A percentile compares a stretch with the other conserved stretches of the same genome.
phyloP scores from a whole-genome alignment of 2,888 invertebrate species.

The Microctonus hyperodae region DNA sequence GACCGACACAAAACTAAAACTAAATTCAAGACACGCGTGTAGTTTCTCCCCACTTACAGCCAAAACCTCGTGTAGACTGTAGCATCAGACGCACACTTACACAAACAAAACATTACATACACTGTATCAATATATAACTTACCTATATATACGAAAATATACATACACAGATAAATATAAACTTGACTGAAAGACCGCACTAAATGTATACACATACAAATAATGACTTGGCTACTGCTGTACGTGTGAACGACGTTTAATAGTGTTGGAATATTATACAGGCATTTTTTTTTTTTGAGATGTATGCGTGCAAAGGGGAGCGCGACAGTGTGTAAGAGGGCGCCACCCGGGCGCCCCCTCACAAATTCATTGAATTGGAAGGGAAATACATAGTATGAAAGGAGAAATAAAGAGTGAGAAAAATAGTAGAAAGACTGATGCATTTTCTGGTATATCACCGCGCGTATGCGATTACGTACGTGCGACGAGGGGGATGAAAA shows the following conservation, averaged over 20 bases:
- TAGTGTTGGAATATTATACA: neutral
- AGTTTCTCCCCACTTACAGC: conserved; percentile 47
- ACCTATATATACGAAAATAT: conserved; percentile 7
- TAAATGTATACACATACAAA: neutral
- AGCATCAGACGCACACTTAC: conserved; percentile 31
- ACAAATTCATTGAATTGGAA: conserved; percentile 16
- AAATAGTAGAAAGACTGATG: conserved; percentile 25
- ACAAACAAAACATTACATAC: conserved; percentile 15
- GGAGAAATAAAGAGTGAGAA: neutral
- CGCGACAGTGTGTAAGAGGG: conserved; percentile 1
- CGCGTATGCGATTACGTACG: conserved; percentile 34
- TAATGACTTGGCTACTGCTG: neutral
- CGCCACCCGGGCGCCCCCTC: conserved; percentile 8
- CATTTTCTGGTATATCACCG: conserved; percentile 39
- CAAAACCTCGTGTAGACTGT: conserved; percentile 36
- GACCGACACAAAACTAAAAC: conserved; percentile 58
- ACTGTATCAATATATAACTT: conserved; percentile 22
- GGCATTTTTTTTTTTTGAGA: neutral
- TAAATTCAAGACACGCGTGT: conserved; percentile 60
- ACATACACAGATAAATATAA: conserved; percentile 9
- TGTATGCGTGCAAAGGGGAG: neutral
- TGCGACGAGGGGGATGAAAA: conserved; percentile 28
- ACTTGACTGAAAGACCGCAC: conserved; percentile 14
- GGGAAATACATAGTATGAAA: conserved; percentile 2
- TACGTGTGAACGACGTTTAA: conserved; percentile 1